A percentile compares a stretch with the other conserved stretches of the same genome.
These are phyloP conservation scores for Quadroppia sp. DNA, from an alignment of 2,888 invertebrate genomes.

Conservation along the genomic window DNA sequence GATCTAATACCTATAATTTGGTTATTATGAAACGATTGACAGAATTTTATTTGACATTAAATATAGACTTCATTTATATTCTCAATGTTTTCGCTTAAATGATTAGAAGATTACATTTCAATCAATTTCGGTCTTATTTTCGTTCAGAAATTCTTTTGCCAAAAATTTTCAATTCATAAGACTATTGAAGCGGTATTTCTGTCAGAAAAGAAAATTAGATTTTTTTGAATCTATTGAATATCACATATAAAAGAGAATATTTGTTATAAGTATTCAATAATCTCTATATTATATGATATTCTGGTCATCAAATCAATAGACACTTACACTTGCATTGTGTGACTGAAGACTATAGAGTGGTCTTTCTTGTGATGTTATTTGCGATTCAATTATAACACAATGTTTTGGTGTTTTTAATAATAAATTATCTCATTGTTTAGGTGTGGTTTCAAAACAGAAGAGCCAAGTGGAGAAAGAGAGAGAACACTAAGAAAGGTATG, in stretches of 20 bases:
- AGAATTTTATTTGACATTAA: constrained; percentile 12
- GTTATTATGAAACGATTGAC: constrained; percentile 29
- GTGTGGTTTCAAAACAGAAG: constrained; percentile 99
- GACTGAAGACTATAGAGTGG: not conserved
- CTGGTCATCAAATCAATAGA: too few relatives aligned
- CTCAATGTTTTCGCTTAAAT: constrained; percentile 3
- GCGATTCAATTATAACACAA: not conserved
- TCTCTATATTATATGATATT: too few relatives aligned
- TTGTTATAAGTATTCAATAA: too few relatives aligned
- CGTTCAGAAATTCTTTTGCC: not conserved
- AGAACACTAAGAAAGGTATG: constrained; percentile 86
- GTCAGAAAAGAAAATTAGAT: not conserved
- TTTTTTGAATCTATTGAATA: not conserved
- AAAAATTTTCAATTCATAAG: not conserved
- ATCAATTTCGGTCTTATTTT: not conserved
- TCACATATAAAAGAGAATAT: not conserved
- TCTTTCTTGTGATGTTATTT: not conserved
- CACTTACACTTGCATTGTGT: not conserved
- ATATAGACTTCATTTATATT: constrained; percentile 4
- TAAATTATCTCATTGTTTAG: constrained; percentile 57
- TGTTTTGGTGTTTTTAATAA: not conserved
- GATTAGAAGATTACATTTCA: constrained; percentile 6
- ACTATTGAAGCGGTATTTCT: not conserved
- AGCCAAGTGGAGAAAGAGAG: constrained; percentile 98
- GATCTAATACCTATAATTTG: constrained; percentile 27